A percentile compares a stretch with the other conserved stretches of the same genome.
Evolutionary conservation across 2,797 vertebrate genomes (phyloP).

Genomic region (Acanthopagrus latus): DNA sequence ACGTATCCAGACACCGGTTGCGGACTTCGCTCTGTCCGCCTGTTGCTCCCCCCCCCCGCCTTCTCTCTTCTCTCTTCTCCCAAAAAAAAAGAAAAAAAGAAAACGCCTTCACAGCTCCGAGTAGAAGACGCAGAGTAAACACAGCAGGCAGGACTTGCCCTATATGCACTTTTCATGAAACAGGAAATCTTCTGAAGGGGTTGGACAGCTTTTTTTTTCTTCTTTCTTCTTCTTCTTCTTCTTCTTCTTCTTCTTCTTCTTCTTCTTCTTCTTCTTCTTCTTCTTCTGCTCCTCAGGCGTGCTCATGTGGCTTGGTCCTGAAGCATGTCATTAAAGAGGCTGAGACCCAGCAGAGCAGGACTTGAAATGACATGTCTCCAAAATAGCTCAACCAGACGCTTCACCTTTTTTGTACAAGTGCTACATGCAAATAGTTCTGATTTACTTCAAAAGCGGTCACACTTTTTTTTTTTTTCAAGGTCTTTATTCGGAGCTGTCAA

Average conservation of each 20-base stretch:
- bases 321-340: constrained; percentile 78
- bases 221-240: constrained; percentile 9
- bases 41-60: constrained; percentile 37
- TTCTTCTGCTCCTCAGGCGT: constrained; percentile 47
- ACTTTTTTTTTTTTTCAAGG: neutral
- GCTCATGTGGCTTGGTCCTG: constrained; percentile 62
- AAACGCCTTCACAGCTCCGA: constrained; percentile 41
- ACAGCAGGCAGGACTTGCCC: constrained; percentile 55
- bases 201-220: constrained; percentile 58
- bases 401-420: constrained; percentile 14
- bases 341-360: constrained; percentile 49
- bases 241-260: constrained; percentile 23
- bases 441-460: constrained; percentile 33
- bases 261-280: constrained; percentile 34
- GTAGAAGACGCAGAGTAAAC: constrained; percentile 51
- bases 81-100: neutral
- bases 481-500: constrained; percentile 31
- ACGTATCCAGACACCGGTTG: constrained; percentile 19
- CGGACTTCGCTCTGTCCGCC: constrained; percentile 43
- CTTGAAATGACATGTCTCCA: constrained; percentile 73
- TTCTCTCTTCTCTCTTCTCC: too few species aligned
- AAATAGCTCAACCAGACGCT: constrained; percentile 50
- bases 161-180: constrained; percentile 74
- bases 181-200: constrained; percentile 86
- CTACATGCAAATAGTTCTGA: constrained; percentile 32